Evolutionary conservation across 2,797 vertebrate species (phyloP).

Genomic region (Centropyge bicolor): DNA sequence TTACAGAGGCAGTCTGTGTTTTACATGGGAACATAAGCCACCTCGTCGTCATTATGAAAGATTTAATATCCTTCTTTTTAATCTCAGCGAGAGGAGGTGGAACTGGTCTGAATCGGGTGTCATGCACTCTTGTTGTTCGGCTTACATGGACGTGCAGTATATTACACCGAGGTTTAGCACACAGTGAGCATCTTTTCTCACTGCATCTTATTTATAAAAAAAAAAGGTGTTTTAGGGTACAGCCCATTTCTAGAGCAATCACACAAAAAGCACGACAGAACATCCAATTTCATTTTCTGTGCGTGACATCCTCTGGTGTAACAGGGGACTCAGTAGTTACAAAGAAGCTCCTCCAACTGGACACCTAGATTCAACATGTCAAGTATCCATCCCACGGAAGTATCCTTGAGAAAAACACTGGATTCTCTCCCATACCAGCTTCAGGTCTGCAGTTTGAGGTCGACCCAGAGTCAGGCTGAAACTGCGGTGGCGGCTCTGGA

Average conservation of each 20-base stretch:
- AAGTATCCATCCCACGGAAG: slow-evolving; percentile 6
- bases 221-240: background rate
- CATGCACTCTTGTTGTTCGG: background rate
- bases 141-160: background rate
- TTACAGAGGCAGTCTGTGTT: slow-evolving; percentile 64
- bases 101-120: slow-evolving; percentile 25
- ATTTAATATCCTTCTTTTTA: slow-evolving; percentile 44
- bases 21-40: slow-evolving; percentile 66
- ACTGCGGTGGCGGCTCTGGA: background rate
- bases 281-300: background rate
- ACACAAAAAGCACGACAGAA: background rate
- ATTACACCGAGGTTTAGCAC: background rate
- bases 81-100: slow-evolving; percentile 41
- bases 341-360: background rate
- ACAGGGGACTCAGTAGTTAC: background rate
- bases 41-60: slow-evolving; percentile 55
- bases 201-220: background rate
- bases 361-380: slow-evolving; percentile 5
- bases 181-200: background rate
- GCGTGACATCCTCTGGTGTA: background rate
- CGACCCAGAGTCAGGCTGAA: background rate
- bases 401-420: background rate
- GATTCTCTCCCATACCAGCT: background rate
- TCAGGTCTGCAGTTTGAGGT: background rate
- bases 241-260: background rate